Evolutionary conservation across 2,797 vertebrate genomes (phyloP).

Genomic region (Liasis olivaceus): DNA sequence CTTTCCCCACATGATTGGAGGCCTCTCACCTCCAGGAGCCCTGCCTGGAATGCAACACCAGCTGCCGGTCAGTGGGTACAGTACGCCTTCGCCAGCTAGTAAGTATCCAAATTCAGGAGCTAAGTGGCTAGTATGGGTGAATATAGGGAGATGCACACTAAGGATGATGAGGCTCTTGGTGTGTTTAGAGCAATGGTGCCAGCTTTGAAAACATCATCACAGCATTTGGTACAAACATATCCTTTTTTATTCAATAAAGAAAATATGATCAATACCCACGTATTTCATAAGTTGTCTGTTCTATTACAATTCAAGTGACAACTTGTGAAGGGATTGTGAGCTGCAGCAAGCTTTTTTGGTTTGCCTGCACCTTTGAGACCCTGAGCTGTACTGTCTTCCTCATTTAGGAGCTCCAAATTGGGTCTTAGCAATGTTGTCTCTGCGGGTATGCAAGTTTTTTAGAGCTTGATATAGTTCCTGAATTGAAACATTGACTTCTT

Average conservation of each 20-base stretch:
- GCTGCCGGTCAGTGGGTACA: constrained; percentile 93
- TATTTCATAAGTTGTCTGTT: neutral
- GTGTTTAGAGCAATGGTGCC: neutral
- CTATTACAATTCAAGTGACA: neutral
- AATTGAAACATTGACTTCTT: neutral
- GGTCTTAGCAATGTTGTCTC: neutral
- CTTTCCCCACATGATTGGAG: constrained; percentile 93
- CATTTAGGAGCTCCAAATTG: neutral
- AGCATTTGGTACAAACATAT: neutral
- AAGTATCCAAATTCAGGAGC: constrained; percentile 72
- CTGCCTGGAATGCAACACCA: constrained; percentile 83
- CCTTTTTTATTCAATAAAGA: neutral
- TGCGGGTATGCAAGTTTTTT: neutral
- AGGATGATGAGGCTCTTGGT: neutral
- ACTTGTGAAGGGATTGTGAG: neutral
- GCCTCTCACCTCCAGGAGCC: constrained; percentile 86
- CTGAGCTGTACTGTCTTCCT: neutral
- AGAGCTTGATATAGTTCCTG: neutral
- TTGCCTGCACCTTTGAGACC: neutral
- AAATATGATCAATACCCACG: neutral
- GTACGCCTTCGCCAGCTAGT: constrained; percentile 96
- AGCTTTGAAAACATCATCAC: neutral
- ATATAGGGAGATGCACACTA: fast-evolving
- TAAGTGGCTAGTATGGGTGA: neutral
- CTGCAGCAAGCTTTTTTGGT: neutral